Conservation (phyloP, 2,888 invertebrate species). For the Temnothorax ravouxi region DNA sequence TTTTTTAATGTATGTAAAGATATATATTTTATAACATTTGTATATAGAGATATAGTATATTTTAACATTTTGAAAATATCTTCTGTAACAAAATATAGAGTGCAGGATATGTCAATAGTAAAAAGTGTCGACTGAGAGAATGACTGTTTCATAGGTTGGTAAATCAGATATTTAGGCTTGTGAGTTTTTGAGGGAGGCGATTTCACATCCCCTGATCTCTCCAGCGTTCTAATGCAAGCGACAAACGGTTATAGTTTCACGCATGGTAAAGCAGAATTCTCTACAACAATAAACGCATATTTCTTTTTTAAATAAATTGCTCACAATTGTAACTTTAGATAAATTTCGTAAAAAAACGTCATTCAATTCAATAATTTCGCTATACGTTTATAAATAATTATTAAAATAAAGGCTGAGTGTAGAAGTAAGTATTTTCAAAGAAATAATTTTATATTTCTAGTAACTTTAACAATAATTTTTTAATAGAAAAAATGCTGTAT, state of each 20-base stretch:
- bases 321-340: not conserved
- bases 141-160: constrained; percentile 29
- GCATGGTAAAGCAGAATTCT: constrained; percentile 5
- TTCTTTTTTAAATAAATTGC: not conserved
- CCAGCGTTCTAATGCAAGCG: not conserved
- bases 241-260: constrained; percentile 24
- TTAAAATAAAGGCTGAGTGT: not conserved
- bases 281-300: not conserved
- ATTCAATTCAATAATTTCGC: not conserved
- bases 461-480: not conserved
- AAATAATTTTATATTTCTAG: not conserved
- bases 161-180: constrained; percentile 7
- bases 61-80: not conserved
- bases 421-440: not conserved
- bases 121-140: constrained; percentile 1
- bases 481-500: not conserved
- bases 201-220: not conserved
- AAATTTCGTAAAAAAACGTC: not conserved
- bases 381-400: constrained; percentile 21
- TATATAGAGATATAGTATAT: not conserved
- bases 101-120: constrained; percentile 30
- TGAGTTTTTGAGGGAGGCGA: not conserved
- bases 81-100: not conserved
- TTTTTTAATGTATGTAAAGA: not conserved
- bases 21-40: not conserved